Evolutionary conservation across 2,113 vertebrate genomes (phyloP), one percentile per base, ranked within the genome.

Genomic region (Talpa occidentalis): DNA sequence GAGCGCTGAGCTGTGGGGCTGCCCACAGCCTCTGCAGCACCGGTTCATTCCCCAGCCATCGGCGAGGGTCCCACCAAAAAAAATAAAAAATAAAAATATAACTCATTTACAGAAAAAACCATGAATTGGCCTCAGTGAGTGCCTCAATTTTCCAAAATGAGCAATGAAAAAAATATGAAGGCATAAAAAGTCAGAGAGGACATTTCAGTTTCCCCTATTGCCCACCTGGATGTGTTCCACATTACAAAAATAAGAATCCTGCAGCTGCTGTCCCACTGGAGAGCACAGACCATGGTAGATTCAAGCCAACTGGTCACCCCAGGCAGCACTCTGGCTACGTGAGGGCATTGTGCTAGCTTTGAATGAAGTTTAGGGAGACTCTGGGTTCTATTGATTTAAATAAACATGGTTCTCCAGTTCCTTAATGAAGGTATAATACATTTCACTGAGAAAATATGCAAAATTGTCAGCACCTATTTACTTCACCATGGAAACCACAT

Each of bases 141-240:
- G 78, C 97, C 98, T 98, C 97, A 97, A 95, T 98, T 98, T 97
- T 95, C 93, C 96, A 97, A 97, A 96, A 93, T 86, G 90, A 97
- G 88, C 93, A 97, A 97, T 85, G 44, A 82, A 95, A 88, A 88
- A 93, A 96, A 96, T 84, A 87, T 95, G 92, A 94, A 85, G 73
- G 87, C 95, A 79, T 78, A 93, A 97, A 97, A 97, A 97, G 96
- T 95, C 97, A 98, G 96, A 97, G 92, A 95, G 59, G 47, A 0
- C 96, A 97, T 98, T 98, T 98, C 98, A 3, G 98, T 98, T 98
- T 98, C 98, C 88, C 95, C 96, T 95, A 93, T 86, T 95, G 89
- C 93, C 89, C 66, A 94, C 74, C 74, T 88, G 7, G 94, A 94
- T 73, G 91, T 78, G 90, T 97, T 98, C 95, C 95, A 95, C 76